phyloP scores from a whole-genome alignment of 1,140 invertebrate species.

The Habropoda laboriosa region DNA sequence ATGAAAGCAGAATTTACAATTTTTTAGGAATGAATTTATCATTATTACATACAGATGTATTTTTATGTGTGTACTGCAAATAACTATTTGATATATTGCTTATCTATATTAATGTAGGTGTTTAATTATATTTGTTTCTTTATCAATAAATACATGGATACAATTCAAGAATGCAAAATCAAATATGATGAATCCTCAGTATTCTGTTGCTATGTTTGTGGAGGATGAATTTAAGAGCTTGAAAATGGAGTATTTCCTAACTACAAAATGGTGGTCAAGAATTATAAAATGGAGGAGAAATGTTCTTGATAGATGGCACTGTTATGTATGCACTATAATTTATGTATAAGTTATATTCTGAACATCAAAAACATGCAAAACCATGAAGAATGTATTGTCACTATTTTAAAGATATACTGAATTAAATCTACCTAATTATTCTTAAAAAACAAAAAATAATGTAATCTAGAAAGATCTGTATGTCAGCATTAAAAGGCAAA shows the following conservation, averaged over 20 bases:
- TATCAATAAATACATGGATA: background rate
- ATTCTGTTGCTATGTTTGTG: background rate
- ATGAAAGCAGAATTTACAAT: background rate
- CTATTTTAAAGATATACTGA: background rate
- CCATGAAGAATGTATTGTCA: background rate
- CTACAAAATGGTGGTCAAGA: constrained; percentile 67
- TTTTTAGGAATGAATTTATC: background rate
- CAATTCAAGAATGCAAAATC: background rate
- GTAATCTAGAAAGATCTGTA: background rate
- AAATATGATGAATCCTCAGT: background rate
- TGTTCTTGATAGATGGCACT: constrained; percentile 25
- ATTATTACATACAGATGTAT: background rate
- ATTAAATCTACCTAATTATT: background rate
- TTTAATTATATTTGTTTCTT: background rate
- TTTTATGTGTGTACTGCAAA: background rate
- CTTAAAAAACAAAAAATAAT: background rate
- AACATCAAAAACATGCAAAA: background rate
- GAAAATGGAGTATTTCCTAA: constrained; percentile 5
- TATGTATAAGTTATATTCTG: background rate
- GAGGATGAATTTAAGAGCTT: background rate
- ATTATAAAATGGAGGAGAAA: constrained; percentile 67
- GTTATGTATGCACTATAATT: no score
- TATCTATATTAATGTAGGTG: background rate
- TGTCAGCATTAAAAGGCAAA: background rate
- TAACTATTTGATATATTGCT: background rate